phyloP scores from a whole-genome alignment of 2,888 invertebrate genomes.

The Papilio elwesi region DNA sequence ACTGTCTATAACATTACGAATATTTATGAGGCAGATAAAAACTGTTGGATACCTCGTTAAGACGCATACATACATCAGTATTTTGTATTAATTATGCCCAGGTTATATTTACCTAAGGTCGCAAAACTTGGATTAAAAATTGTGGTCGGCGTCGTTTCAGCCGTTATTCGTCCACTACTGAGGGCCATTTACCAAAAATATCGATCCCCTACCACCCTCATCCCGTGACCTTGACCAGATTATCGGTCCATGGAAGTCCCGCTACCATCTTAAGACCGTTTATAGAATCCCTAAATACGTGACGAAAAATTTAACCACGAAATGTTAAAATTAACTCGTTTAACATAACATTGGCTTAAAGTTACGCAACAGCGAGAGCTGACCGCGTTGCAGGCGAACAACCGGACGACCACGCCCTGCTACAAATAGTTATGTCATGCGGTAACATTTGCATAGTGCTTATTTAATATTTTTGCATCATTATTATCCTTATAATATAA shows the following conservation, averaged over 20 bases:
- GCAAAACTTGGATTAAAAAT: no score
- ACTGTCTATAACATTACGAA: slow-evolving; percentile 26
- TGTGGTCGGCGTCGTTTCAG: no score
- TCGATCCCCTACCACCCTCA: no score
- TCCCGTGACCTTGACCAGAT: no score
- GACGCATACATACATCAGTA: neutral
- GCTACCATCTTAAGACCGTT: no score
- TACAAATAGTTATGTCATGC: slow-evolving; percentile 37
- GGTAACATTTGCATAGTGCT: slow-evolving; percentile 21
- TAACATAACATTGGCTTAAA: neutral
- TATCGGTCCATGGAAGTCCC: no score
- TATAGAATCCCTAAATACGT: no score
- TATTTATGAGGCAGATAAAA: slow-evolving; percentile 30
- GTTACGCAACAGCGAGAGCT: slow-evolving; percentile 7
- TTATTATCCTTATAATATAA: neutral
- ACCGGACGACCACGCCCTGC: slow-evolving; percentile 32
- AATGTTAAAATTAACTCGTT: neutral
- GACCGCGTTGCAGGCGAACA: slow-evolving; percentile 11
- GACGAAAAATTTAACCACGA: neutral
- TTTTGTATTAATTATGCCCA: neutral
- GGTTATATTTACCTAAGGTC: no score
- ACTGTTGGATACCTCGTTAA: slow-evolving; percentile 25
- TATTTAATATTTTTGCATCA: neutral
- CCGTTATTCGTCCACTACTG: no score
- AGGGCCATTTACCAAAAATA: no score